These are phyloP conservation scores for Apeira syringaria DNA, from an alignment of 2,888 invertebrate species.

Conservation along the genomic window DNA sequence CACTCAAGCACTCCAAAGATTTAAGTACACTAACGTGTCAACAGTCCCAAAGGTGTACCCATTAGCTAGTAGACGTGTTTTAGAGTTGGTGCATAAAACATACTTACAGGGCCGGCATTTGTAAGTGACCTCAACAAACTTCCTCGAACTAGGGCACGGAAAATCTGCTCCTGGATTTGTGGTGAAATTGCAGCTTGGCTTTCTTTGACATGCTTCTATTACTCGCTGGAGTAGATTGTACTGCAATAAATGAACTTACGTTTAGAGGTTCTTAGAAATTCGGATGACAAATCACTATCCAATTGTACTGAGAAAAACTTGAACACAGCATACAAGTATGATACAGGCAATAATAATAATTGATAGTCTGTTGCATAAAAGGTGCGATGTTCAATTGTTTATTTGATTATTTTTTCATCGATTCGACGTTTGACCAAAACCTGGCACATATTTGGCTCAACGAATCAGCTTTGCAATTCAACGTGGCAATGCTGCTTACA, in stretches of 20 bases:
- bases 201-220: slow-evolving; percentile 96
- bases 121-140: slow-evolving; percentile 97
- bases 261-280: too few species aligned
- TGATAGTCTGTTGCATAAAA: too few species aligned
- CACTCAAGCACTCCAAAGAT: slow-evolving; percentile 22
- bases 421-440: too few species aligned
- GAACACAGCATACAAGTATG: too few species aligned
- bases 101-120: slow-evolving; percentile 98
- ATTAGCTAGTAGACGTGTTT: slow-evolving; percentile 30
- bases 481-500: too few species aligned
- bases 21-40: slow-evolving; percentile 22
- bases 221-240: slow-evolving; percentile 95
- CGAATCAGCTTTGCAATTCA: too few species aligned
- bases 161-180: slow-evolving; percentile 94
- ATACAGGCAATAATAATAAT: too few species aligned
- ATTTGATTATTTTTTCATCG: too few species aligned
- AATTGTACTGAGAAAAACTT: too few species aligned
- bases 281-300: too few species aligned
- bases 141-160: slow-evolving; percentile 94
- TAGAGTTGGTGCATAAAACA: slow-evolving; percentile 28
- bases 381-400: too few species aligned
- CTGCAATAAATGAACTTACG: slow-evolving; percentile 72
- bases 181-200: slow-evolving; percentile 94
- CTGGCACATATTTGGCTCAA: too few species aligned
- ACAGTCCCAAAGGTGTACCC: slow-evolving; percentile 21